Percentiles rank a stretch among this genome's conserved stretches.
Conservation (phyloP, 2,113 vertebrate species). For the Corvus hawaiiensis region DNA sequence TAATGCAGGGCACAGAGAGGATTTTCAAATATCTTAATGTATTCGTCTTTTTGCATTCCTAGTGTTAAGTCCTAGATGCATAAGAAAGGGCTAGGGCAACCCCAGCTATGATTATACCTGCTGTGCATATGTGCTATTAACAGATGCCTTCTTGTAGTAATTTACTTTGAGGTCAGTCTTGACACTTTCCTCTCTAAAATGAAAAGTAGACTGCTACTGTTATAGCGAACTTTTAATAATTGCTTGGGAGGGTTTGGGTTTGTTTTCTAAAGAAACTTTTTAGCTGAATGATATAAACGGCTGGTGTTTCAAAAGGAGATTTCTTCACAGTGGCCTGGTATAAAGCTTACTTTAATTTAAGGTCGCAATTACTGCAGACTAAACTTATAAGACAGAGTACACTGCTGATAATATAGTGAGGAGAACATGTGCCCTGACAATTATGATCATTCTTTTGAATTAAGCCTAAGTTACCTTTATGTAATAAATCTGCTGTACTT, state of each 20-base stretch:
- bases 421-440: neutral
- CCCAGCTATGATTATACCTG: slow-evolving; percentile 4
- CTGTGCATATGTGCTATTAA: slow-evolving; percentile 19
- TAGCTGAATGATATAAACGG: neutral
- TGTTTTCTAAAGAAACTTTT: neutral
- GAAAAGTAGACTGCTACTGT: neutral
- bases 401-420: neutral
- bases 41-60: neutral
- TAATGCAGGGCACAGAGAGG: neutral
- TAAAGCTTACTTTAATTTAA: neutral
- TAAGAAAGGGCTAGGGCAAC: neutral
- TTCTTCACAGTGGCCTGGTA: neutral
- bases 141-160: slow-evolving; percentile 15
- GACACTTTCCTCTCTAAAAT: neutral
- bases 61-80: neutral
- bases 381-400: neutral
- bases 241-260: neutral
- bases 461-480: neutral
- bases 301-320: neutral
- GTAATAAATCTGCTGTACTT: neutral
- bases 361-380: neutral
- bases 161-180: slow-evolving; percentile 32
- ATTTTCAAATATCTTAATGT: neutral
- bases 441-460: slow-evolving; percentile 15
- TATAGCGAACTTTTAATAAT: neutral